These are phyloP conservation scores for Sciaenops ocellatus DNA, from an alignment of 2,797 vertebrate genomes.

Conservation along the genomic window DNA sequence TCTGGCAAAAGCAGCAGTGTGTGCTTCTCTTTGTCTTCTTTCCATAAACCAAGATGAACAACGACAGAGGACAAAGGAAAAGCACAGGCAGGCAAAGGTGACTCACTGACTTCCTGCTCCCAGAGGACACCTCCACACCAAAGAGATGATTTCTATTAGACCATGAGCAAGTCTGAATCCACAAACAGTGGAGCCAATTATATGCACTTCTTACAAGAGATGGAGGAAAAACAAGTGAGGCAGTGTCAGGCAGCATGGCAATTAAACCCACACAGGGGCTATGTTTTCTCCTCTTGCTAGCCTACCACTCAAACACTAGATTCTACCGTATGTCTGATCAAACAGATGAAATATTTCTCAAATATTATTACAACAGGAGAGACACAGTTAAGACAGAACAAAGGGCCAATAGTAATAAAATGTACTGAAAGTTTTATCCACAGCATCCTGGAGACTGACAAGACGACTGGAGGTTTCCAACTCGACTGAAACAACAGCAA, in stretches of 20 bases:
- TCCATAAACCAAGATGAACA: conserved; percentile 61
- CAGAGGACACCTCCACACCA: conserved; percentile 77
- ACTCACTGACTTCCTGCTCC: conserved; percentile 77
- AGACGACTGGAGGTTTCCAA: conserved; percentile 40
- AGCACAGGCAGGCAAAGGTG: conserved; percentile 66
- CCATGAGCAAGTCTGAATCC: conserved; percentile 76
- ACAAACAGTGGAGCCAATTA: conserved; percentile 81
- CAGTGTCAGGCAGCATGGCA: conserved; percentile 74
- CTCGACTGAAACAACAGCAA: conserved; percentile 12
- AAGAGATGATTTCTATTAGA: conserved; percentile 78
- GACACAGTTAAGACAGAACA: conserved; percentile 39
- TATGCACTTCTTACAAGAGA: conserved; percentile 73
- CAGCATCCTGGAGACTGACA: conserved; percentile 27
- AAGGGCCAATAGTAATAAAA: conserved; percentile 57
- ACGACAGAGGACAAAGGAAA: conserved; percentile 67
- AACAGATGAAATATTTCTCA: conserved; percentile 60
- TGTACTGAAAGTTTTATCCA: conserved; percentile 58
- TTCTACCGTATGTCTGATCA: conserved; percentile 65
- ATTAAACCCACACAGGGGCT: conserved; percentile 79
- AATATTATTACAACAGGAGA: conserved; percentile 63
- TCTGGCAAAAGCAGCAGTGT: conserved; percentile 25
- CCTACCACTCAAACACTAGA: conserved; percentile 59
- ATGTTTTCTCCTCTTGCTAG: conserved; percentile 63
- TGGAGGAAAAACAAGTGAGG: conserved; percentile 72
- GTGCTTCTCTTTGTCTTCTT: conserved; percentile 40